Conservation (phyloP, 2,113 vertebrate genomes). For the Pandion haliaetus region DNA sequence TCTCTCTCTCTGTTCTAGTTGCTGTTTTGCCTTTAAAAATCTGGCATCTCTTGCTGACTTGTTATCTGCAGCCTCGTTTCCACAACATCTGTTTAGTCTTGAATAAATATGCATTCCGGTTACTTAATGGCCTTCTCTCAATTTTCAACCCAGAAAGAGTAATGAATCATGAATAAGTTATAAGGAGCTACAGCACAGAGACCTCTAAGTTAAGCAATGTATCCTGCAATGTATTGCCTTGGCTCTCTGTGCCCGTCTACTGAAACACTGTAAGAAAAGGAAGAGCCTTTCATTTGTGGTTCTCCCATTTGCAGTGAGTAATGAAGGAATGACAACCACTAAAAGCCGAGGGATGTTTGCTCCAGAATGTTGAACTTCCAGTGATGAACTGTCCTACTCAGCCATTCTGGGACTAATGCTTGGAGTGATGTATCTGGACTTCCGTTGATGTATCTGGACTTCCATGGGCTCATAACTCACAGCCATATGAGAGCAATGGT, state of each 20-base stretch:
- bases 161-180: conserved; percentile 41
- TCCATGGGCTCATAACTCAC: background rate
- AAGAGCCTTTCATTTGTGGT: background rate
- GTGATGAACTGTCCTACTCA: background rate
- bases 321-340: background rate
- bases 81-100: conserved; percentile 34
- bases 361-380: background rate
- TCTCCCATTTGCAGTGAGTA: conserved; percentile 1
- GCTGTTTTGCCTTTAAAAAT: background rate
- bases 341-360: background rate
- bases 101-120: conserved; percentile 43
- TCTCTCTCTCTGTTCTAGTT: background rate
- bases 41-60: background rate
- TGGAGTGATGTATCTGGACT: background rate
- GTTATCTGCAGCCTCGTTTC: background rate
- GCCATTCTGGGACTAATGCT: background rate
- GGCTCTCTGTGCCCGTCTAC: background rate
- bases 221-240: background rate
- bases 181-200: background rate
- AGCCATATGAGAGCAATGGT: background rate
- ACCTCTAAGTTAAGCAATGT: background rate
- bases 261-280: background rate
- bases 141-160: conserved; percentile 10
- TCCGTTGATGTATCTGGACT: background rate
- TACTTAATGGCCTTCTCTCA: conserved; percentile 1